phyloP scores from a whole-genome alignment of 1,140 invertebrate species.

The Bombus huntii region DNA sequence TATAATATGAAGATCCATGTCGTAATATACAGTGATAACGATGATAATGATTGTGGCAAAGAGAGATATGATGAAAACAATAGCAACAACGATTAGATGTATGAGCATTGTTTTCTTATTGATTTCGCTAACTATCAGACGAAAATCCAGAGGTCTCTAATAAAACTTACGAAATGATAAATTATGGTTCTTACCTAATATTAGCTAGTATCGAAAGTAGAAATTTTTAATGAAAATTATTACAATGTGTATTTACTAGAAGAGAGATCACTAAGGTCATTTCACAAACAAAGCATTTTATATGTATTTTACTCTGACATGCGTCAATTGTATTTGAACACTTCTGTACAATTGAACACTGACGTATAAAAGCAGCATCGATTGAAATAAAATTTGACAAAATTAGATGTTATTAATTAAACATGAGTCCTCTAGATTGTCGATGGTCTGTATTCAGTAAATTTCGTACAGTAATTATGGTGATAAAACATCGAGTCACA shows the following conservation, averaged over 20 bases:
- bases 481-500: constrained; percentile 34
- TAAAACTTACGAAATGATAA: not conserved
- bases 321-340: not conserved
- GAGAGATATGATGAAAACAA: constrained; percentile 27
- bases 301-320: constrained; percentile 23
- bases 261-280: not conserved
- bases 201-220: not conserved
- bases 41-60: constrained; percentile 41
- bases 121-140: not conserved
- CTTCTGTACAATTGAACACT: not conserved
- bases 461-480: constrained; percentile 14
- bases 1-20: constrained; percentile 28
- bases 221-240: too few species aligned
- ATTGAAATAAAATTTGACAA: constrained; percentile 3
- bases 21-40: constrained; percentile 51
- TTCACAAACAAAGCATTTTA: not conserved
- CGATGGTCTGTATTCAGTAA: not conserved
- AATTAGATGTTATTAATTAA: constrained; percentile 9
- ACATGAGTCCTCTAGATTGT: not conserved
- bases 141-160: constrained; percentile 16
- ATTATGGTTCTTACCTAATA: not conserved
- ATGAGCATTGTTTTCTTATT: not conserved
- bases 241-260: constrained; percentile 4
- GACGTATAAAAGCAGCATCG: not conserved
- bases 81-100: constrained; percentile 16